phyloP scores from a whole-genome alignment of 1,140 invertebrate species.

The Rhopalosiphum maidis region DNA sequence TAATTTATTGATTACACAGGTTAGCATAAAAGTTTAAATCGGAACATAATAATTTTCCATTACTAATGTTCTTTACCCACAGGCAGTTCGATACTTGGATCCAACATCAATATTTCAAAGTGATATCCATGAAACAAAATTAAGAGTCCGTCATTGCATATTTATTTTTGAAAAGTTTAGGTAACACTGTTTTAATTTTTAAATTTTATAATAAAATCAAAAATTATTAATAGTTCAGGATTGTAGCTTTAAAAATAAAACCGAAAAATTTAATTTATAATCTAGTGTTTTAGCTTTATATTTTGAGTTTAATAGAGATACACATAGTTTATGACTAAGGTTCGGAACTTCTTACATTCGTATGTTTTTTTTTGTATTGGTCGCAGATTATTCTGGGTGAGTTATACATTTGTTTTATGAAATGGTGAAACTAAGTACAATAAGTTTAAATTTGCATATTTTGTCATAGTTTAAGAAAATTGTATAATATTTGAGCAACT shows the following conservation, averaged over 20 bases:
- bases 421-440: too few species aligned
- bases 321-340: too few species aligned
- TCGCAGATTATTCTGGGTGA: too few species aligned
- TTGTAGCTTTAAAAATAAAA: neutral
- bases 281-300: neutral
- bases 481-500: too few species aligned
- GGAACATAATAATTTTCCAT: neutral
- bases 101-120: slow-evolving; percentile 88
- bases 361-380: too few species aligned
- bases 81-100: slow-evolving; percentile 85
- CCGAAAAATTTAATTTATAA: neutral
- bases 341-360: too few species aligned
- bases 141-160: slow-evolving; percentile 77
- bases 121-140: slow-evolving; percentile 86
- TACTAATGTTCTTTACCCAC: neutral
- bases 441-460: too few species aligned
- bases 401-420: too few species aligned
- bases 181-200: slow-evolving; percentile 59
- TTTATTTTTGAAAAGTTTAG: slow-evolving; percentile 70
- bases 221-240: neutral
- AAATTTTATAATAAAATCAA: neutral
- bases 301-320: neutral
- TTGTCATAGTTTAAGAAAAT: too few species aligned
- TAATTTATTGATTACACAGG: slow-evolving; percentile 87
- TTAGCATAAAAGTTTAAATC: slow-evolving; percentile 60